Evolutionary conservation across 2,888 invertebrate genomes (phyloP).

Genomic region (Pogonocherus hispidulus): DNA sequence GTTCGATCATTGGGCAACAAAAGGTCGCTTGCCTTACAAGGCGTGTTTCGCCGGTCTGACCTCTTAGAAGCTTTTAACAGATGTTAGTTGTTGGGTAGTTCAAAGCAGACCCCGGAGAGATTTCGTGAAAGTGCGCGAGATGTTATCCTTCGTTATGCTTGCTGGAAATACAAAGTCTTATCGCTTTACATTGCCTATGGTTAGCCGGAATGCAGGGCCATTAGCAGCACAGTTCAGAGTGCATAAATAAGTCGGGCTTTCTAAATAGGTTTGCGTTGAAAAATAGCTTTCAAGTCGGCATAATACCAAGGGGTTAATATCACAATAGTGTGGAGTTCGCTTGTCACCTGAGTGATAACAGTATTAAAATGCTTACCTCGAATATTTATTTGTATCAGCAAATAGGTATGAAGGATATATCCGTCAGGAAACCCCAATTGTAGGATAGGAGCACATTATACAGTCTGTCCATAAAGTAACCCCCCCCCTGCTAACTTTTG

Average conservation of each 20-base stretch:
- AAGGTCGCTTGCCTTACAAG: background rate
- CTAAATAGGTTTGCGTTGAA: background rate
- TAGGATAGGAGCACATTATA: too few relatives aligned
- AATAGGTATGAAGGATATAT: too few relatives aligned
- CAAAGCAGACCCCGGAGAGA: conserved; percentile 12
- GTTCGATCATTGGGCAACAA: background rate
- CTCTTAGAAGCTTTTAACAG: conserved; percentile 25
- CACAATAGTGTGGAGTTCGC: background rate
- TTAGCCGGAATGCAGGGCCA: background rate
- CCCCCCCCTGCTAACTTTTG: too few relatives aligned
- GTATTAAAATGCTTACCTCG: too few relatives aligned
- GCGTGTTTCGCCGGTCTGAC: conserved; percentile 22
- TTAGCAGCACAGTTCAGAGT: background rate
- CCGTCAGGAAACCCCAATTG: too few relatives aligned
- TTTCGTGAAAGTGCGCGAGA: background rate
- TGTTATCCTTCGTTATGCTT: background rate
- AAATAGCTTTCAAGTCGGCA: background rate
- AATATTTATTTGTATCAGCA: too few relatives aligned
- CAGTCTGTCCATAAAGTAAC: too few relatives aligned
- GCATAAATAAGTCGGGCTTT: background rate
- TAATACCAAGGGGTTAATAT: background rate
- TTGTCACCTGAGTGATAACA: background rate
- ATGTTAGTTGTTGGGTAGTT: conserved; percentile 7
- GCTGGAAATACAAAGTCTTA: background rate
- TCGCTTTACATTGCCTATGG: background rate